Conservation (phyloP, 2,797 vertebrate species). For the Lagocephalus sceleratus region DNA sequence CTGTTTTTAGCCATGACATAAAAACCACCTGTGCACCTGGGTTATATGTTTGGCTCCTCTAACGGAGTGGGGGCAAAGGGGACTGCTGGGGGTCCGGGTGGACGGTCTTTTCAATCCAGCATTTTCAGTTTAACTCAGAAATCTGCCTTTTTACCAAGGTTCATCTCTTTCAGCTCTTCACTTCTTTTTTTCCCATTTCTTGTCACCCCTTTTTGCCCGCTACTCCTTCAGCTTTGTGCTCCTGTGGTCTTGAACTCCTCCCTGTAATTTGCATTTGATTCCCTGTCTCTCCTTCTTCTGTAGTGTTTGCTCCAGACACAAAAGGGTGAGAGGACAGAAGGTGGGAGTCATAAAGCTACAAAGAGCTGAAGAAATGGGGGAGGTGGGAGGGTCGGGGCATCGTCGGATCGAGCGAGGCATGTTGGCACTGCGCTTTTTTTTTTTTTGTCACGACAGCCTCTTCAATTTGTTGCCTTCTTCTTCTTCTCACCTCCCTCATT, state of each 20-base stretch:
- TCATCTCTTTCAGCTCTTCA: slow-evolving; percentile 16
- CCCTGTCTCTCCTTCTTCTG: not conserved
- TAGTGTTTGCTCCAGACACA: slow-evolving; percentile 2
- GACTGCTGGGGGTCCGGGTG: not conserved
- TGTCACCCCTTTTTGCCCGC: slow-evolving; percentile 5
- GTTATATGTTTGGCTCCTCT: no score
- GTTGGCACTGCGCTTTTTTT: slow-evolving; percentile 36
- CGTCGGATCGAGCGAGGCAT: slow-evolving; percentile 19
- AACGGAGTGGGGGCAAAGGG: not conserved
- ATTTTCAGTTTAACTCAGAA: no score
- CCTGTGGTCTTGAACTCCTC: slow-evolving; percentile 17
- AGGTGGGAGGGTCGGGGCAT: slow-evolving; percentile 7
- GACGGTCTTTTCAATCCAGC: no score
- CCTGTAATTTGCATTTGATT: no score
- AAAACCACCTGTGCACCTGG: no score
- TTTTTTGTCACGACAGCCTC: slow-evolving; percentile 63
- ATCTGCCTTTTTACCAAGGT: slow-evolving; percentile 36
- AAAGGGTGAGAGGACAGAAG: not conserved
- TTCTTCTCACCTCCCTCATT: slow-evolving; percentile 60
- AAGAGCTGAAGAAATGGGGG: not conserved
- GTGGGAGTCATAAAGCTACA: no score
- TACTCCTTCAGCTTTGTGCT: slow-evolving; percentile 13
- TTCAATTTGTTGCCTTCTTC: slow-evolving; percentile 68
- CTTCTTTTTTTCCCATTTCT: slow-evolving; percentile 1
- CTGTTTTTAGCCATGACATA: no score